Evolutionary conservation across 92 coral and sea anemone genomes (phyloP).

Genomic region (Chrysogorgia sp.): DNA sequence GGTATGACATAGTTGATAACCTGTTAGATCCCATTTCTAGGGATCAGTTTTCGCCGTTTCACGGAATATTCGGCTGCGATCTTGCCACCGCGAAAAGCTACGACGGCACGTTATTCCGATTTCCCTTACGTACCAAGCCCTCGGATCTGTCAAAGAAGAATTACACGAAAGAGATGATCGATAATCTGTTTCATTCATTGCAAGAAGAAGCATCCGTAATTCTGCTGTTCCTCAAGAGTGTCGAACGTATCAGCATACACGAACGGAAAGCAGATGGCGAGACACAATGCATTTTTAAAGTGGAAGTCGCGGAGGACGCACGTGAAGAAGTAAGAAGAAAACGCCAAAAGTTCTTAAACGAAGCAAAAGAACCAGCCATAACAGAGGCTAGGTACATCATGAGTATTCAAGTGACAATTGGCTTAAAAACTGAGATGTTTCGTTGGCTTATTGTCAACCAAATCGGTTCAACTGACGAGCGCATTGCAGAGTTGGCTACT

Average conservation of each 20-base stretch:
- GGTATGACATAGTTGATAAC: conserved; percentile 72
- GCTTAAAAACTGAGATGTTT: not conserved
- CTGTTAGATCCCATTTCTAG: conserved; percentile 59
- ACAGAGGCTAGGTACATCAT: not conserved
- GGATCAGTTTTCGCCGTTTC: conserved; percentile 92
- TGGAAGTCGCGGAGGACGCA: conserved; percentile 57
- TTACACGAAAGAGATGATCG: conserved; percentile 68
- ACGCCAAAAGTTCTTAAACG: conserved; percentile 15
- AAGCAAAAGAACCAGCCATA: not conserved
- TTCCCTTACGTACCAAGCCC: conserved; percentile 91
- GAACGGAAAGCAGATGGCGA: conserved; percentile 55
- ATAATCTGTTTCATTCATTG: conserved; percentile 57
- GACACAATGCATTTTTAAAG: conserved; percentile 52
- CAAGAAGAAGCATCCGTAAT: conserved; percentile 77
- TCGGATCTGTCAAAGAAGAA: conserved; percentile 84
- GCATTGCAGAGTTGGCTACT: conserved; percentile 65
- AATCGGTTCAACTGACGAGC: conserved; percentile 65
- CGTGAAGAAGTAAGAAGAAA: conserved; percentile 63
- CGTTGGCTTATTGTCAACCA: conserved; percentile 72
- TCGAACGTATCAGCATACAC: conserved; percentile 71
- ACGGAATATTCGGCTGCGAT: conserved; percentile 80
- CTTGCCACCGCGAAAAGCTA: conserved; percentile 66
- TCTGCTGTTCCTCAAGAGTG: conserved; percentile 78
- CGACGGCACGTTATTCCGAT: conserved; percentile 88
- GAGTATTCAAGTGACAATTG: not conserved